These are phyloP conservation scores for Trissolcus basalis DNA, from an alignment of 1,140 invertebrate genomes.

Conservation along the genomic window DNA sequence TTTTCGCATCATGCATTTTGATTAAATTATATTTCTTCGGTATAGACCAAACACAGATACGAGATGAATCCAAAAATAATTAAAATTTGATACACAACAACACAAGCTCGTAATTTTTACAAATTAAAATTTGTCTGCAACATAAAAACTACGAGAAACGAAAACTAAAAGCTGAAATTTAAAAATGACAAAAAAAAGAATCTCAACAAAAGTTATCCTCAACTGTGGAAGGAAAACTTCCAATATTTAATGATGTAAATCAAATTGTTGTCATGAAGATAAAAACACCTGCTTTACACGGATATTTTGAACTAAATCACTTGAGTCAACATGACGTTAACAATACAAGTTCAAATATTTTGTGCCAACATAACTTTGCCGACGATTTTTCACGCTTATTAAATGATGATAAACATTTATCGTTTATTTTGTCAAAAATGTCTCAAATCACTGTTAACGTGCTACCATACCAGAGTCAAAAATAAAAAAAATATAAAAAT, in stretches of 20 bases:
- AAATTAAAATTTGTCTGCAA: too few relatives aligned
- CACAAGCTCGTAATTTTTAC: too few relatives aligned
- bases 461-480: background rate
- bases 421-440: background rate
- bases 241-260: constrained; percentile 15
- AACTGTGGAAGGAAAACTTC: constrained; percentile 1
- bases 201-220: background rate
- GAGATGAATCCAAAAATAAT: too few relatives aligned
- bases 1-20: too few relatives aligned
- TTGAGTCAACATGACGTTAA: constrained; percentile 19
- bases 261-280: constrained; percentile 15
- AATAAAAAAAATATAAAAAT: background rate
- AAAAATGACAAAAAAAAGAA: too few relatives aligned
- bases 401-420: constrained; percentile 4
- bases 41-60: too few relatives aligned
- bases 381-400: constrained; percentile 6
- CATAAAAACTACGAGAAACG: too few relatives aligned
- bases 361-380: constrained; percentile 13
- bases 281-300: constrained; percentile 15
- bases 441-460: constrained; percentile 1
- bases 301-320: constrained; percentile 26
- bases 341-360: constrained; percentile 9
- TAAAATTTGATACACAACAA: too few relatives aligned
- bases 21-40: too few relatives aligned
- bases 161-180: too few relatives aligned